phyloP scores from a whole-genome alignment of 2,888 invertebrate species.

The Hartigia nigra region DNA sequence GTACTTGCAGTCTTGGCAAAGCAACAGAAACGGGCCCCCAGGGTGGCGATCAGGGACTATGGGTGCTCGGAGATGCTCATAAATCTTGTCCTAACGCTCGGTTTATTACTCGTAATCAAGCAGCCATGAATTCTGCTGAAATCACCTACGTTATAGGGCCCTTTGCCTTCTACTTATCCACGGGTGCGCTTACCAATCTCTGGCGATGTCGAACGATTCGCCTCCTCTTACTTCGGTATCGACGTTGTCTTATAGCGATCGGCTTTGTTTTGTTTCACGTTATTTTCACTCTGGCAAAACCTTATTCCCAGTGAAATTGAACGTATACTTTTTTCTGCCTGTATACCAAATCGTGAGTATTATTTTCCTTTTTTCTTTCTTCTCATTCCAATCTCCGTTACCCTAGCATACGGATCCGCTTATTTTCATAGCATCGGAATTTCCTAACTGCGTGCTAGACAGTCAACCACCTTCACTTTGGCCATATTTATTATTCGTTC shows the following conservation, averaged over 20 bases:
- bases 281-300: background rate
- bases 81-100: slow-evolving; percentile 64
- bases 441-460: background rate
- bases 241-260: background rate
- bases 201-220: slow-evolving; percentile 12
- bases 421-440: background rate
- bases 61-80: slow-evolving; percentile 59
- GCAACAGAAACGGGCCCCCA: slow-evolving; percentile 43
- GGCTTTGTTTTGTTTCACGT: background rate
- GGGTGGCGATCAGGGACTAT: slow-evolving; percentile 58
- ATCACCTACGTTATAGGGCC: slow-evolving; percentile 60
- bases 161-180: slow-evolving; percentile 54
- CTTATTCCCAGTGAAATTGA: background rate
- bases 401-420: background rate
- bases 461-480: background rate
- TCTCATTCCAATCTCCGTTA: background rate
- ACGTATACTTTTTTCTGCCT: background rate
- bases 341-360: background rate
- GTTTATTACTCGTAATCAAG: slow-evolving; percentile 66
- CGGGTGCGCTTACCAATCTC: slow-evolving; percentile 39
- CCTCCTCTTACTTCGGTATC: background rate
- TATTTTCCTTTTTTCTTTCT: slow-evolving; percentile 4
- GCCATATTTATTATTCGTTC: background rate
- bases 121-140: slow-evolving; percentile 64
- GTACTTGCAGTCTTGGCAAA: slow-evolving; percentile 15